phyloP scores from a whole-genome alignment of 2,113 vertebrate genomes.

The Mustelus asterias region DNA sequence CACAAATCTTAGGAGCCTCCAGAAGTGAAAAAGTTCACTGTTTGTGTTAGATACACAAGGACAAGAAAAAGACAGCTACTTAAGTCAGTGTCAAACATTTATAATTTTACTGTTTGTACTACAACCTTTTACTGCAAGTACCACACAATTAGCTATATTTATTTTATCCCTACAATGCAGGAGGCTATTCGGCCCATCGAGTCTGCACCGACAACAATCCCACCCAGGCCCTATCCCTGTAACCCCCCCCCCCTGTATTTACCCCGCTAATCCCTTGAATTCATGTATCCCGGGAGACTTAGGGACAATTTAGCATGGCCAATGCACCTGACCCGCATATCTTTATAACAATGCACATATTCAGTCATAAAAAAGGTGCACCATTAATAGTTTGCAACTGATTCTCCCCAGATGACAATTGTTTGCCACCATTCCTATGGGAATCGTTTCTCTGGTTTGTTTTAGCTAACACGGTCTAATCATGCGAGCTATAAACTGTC shows the following conservation, averaged over 20 bases:
- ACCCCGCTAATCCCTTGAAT: too few relatives aligned
- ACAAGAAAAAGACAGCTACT: neutral
- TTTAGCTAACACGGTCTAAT: neutral
- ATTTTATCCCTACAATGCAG: too few relatives aligned
- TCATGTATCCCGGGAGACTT: too few relatives aligned
- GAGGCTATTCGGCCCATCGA: too few relatives aligned
- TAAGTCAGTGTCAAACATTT: too few relatives aligned
- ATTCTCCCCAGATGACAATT: neutral
- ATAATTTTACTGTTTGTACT: neutral
- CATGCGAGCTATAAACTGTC: neutral
- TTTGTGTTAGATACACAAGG: neutral
- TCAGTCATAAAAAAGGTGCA: neutral
- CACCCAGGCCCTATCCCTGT: too few relatives aligned
- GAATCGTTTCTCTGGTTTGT: neutral
- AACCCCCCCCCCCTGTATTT: too few relatives aligned
- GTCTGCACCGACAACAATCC: too few relatives aligned
- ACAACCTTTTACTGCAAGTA: neutral
- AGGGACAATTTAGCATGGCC: too few relatives aligned
- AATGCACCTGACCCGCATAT: too few relatives aligned
- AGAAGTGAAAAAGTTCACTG: neutral
- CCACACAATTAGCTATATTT: too few relatives aligned
- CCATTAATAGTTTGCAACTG: neutral
- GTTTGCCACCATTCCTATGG: neutral
- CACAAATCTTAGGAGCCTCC: neutral
- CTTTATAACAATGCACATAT: neutral